These are phyloP conservation scores for Urocynchramus pylzowi DNA, from an alignment of 2,113 vertebrate species.

Conservation along the genomic window DNA sequence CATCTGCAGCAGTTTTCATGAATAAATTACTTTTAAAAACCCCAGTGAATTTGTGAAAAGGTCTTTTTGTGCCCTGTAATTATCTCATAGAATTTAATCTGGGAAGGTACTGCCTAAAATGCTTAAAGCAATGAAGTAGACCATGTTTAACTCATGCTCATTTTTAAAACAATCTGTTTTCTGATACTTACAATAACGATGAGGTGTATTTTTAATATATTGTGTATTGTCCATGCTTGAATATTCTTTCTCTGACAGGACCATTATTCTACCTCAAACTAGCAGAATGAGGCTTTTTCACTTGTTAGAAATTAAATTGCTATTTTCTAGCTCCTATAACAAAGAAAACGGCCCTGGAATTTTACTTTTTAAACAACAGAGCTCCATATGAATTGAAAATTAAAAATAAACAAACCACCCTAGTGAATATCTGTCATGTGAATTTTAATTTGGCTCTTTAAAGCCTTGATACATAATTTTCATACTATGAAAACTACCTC, in stretches of 20 bases:
- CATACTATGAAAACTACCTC: background rate
- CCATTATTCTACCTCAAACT: slow-evolving; percentile 8
- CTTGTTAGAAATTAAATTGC: background rate
- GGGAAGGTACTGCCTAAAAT: slow-evolving; percentile 1
- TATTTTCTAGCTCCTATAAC: background rate
- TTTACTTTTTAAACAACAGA: background rate
- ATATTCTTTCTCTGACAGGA: slow-evolving; percentile 5
- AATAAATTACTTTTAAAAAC: slow-evolving; percentile 2
- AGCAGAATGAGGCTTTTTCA: background rate
- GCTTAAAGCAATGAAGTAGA: slow-evolving; percentile 17
- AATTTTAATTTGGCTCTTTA: background rate
- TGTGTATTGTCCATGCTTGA: background rate
- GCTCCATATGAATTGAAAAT: background rate
- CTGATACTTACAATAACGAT: slow-evolving; percentile 18
- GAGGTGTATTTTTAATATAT: background rate
- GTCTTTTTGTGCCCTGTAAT: slow-evolving; percentile 39
- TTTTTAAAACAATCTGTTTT: slow-evolving; percentile 38
- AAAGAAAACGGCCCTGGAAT: background rate
- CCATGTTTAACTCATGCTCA: slow-evolving; percentile 23
- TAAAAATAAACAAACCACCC: background rate
- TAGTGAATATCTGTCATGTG: background rate
- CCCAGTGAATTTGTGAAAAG: slow-evolving; percentile 20
- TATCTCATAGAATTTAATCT: slow-evolving; percentile 56
- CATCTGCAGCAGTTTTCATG: slow-evolving; percentile 19
- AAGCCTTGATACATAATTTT: background rate